A percentile compares a stretch with the other conserved stretches of the same genome.
phyloP scores from a whole-genome alignment of 2,888 invertebrate genomes.

The Synergus japonicus region DNA sequence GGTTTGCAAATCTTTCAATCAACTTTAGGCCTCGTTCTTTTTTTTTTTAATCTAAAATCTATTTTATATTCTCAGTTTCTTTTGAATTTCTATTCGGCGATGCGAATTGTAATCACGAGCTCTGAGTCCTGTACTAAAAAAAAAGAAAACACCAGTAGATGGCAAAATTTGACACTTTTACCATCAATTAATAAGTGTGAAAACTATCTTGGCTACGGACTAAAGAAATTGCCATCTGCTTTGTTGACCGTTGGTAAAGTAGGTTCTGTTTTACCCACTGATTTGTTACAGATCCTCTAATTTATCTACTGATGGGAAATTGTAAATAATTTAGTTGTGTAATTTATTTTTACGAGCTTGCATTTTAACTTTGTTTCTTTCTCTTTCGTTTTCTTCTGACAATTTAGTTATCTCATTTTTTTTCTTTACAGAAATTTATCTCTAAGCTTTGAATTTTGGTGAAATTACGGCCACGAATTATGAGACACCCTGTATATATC shows the following conservation, averaged over 20 bases:
- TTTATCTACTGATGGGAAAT: background rate
- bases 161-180: background rate
- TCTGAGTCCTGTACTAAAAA: background rate
- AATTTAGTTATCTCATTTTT: background rate
- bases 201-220: background rate
- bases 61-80: background rate
- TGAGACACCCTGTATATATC: constrained; percentile 35
- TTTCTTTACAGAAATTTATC: background rate
- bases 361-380: constrained; percentile 22
- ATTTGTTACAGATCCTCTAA: background rate
- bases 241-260: background rate
- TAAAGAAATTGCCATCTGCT: background rate
- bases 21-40: constrained; percentile 10
- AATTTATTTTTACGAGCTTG: constrained; percentile 23
- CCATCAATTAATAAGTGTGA: background rate
- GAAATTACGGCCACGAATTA: constrained; percentile 23
- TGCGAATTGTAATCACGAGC: constrained; percentile 5
- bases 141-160: background rate
- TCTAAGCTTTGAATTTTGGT: background rate
- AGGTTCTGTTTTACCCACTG: background rate
- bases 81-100: background rate
- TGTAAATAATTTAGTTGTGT: constrained; percentile 34
- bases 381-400: background rate
- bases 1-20: background rate
- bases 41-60: background rate